A percentile compares a stretch with the other conserved stretches of the same genome.
Evolutionary conservation across 2,113 vertebrate species (phyloP).

Genomic region (Hirundichthys speculiger): DNA sequence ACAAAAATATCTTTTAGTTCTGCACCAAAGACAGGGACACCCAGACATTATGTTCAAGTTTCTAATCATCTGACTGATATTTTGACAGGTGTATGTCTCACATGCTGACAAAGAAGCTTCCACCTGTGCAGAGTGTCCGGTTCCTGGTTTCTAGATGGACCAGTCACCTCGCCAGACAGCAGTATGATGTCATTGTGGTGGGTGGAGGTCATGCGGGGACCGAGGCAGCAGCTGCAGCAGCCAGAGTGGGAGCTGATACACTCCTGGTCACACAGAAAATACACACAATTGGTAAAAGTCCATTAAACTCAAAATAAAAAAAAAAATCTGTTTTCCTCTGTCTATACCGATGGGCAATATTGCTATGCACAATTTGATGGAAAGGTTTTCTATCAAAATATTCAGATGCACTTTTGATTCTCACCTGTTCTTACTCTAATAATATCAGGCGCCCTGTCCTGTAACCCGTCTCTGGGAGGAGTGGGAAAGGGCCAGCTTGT

Average conservation of each 20-base stretch:
- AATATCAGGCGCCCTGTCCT: slow-evolving; percentile 89
- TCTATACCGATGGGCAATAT: too few relatives aligned
- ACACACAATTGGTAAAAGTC: slow-evolving; percentile 84
- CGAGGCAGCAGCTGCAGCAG: slow-evolving; percentile 89
- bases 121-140: slow-evolving; percentile 27
- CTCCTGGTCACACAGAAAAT: slow-evolving; percentile 90
- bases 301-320: too few relatives aligned
- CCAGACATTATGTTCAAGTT: not conserved
- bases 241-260: slow-evolving; percentile 86
- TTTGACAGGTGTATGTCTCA: slow-evolving; percentile 31
- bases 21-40: not conserved
- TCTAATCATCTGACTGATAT: not conserved
- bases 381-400: not conserved
- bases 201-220: slow-evolving; percentile 93
- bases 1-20: too few relatives aligned
- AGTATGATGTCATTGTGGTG: slow-evolving; percentile 90
- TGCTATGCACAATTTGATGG: not conserved
- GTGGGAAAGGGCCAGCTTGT: slow-evolving; percentile 95
- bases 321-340: too few relatives aligned
- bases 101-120: slow-evolving; percentile 71
- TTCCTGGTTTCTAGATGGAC: slow-evolving; percentile 34
- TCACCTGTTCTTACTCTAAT: not conserved
- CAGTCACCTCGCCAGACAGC: slow-evolving; percentile 43
- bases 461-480: slow-evolving; percentile 95
- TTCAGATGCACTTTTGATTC: not conserved